Percentiles rank a stretch among this genome's conserved stretches.
Conservation (phyloP, 1,140 invertebrate species). For the Xylocopa sonorina region DNA sequence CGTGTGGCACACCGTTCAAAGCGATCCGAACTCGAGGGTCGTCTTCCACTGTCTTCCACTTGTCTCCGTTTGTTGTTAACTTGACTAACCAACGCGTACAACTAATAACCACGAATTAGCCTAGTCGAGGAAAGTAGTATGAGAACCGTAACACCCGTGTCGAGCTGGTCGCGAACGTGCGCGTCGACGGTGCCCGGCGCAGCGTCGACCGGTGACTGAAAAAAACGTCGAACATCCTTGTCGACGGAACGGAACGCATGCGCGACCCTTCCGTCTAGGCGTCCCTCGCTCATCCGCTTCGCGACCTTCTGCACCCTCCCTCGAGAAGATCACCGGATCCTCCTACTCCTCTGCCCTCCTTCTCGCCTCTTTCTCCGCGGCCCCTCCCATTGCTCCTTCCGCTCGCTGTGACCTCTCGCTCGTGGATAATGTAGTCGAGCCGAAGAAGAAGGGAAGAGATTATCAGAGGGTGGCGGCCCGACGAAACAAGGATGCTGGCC, state of each 20-base stretch:
- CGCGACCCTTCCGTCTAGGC: conserved; percentile 60
- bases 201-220: conserved; percentile 80
- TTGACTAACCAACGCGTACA: background rate
- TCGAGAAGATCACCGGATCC: conserved; percentile 54
- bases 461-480: background rate
- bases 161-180: conserved; percentile 37
- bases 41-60: background rate
- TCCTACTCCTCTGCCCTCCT: conserved; percentile 40
- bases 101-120: background rate
- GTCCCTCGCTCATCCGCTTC: conserved; percentile 47
- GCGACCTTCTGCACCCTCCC: conserved; percentile 60
- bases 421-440: conserved; percentile 37
- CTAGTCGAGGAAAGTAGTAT: background rate
- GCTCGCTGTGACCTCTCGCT: conserved; percentile 6
- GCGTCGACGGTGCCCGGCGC: conserved; percentile 75
- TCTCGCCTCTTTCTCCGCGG: background rate
- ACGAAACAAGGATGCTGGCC: background rate
- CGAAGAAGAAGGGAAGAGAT: conserved; percentile 25
- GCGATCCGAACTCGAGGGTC: background rate
- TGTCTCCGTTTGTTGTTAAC: background rate
- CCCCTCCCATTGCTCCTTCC: background rate
- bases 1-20: conserved; percentile 20
- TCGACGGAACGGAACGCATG: conserved; percentile 69
- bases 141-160: background rate
- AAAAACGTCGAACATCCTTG: conserved; percentile 77